phyloP scores from a whole-genome alignment of 2,888 invertebrate species.

The Lutraria lutraria region DNA sequence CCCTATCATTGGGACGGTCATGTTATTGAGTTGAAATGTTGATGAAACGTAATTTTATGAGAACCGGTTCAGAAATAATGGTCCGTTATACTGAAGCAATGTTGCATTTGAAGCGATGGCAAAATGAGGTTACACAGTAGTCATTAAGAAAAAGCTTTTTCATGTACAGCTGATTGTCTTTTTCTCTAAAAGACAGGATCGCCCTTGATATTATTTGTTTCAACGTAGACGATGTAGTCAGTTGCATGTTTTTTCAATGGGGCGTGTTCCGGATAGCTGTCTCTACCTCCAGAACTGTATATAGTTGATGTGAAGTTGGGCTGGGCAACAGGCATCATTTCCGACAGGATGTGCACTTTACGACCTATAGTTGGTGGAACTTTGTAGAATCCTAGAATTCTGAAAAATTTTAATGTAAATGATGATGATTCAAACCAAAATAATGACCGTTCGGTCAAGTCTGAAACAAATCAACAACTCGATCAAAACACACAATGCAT shows the following conservation, averaged over 20 bases:
- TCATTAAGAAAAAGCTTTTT: no score
- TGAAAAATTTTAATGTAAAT: constrained; percentile 16
- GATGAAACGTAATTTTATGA: no score
- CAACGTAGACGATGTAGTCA: not conserved
- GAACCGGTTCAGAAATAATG: no score
- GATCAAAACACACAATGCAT: no score
- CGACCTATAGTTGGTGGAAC: constrained; percentile 61
- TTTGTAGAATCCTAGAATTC: constrained; percentile 57
- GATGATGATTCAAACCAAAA: not conserved
- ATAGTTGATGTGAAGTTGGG: not conserved
- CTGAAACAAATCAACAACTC: not conserved
- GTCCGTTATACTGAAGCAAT: no score
- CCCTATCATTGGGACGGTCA: no score
- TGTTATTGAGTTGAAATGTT: no score
- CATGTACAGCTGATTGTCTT: no score
- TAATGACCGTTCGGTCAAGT: not conserved
- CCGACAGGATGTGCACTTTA: constrained; percentile 48
- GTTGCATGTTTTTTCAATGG: not conserved
- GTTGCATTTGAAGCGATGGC: no score
- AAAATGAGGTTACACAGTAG: no score
- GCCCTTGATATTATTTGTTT: not conserved
- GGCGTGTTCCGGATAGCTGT: not conserved
- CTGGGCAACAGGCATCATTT: constrained; percentile 27
- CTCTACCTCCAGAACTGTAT: not conserved
- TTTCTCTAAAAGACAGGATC: no score